These are phyloP conservation scores for Dryoscopus gambensis DNA, from an alignment of 2,113 vertebrate genomes.

Conservation along the genomic window DNA sequence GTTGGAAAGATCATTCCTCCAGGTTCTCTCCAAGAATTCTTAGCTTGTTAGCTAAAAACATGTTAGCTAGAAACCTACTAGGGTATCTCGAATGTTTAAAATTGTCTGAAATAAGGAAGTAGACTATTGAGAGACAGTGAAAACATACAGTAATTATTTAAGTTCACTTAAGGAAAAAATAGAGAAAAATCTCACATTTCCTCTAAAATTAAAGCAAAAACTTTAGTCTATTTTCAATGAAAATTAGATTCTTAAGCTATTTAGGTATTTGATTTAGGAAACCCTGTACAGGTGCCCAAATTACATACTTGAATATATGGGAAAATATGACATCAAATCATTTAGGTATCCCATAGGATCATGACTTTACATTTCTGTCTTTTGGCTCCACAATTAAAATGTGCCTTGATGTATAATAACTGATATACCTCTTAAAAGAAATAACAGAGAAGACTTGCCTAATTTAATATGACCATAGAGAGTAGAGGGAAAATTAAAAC, in stretches of 20 bases:
- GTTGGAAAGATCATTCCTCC: neutral
- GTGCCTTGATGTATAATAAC: neutral
- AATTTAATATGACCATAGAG: slow-evolving; percentile 3
- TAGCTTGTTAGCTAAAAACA: neutral
- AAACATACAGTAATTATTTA: neutral
- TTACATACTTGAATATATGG: neutral
- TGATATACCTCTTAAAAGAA: neutral
- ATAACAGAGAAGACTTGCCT: neutral
- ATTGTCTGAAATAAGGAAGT: neutral
- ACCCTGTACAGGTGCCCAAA: neutral
- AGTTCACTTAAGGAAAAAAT: neutral
- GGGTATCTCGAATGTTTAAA: neutral
- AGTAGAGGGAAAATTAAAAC: slow-evolving; percentile 20
- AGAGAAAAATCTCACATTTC: neutral
- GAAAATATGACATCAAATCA: neutral
- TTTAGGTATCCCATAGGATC: neutral
- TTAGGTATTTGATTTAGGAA: neutral
- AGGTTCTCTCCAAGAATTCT: neutral
- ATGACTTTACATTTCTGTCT: neutral
- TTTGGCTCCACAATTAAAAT: neutral
- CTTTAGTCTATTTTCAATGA: neutral
- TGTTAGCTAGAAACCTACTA: neutral
- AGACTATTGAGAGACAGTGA: neutral
- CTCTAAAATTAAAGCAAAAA: neutral
- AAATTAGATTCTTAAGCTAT: neutral